Evolutionary conservation across 2,113 vertebrate genomes (phyloP), one percentile per base, ranked within the genome.

Genomic region (Gallinago undulata): DNA sequence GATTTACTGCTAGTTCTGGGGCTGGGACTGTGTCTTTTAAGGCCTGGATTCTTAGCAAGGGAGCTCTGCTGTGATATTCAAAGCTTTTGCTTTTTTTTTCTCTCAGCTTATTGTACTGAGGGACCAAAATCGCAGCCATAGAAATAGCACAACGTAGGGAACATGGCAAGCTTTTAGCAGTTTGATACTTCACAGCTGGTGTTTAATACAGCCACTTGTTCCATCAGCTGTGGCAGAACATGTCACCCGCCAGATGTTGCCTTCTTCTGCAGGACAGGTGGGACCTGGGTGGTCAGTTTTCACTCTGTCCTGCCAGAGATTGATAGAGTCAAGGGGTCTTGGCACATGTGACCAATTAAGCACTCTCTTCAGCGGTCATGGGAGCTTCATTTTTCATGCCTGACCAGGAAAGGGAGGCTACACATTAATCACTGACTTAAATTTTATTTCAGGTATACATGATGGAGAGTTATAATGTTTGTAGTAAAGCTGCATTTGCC

Each of bases 321-420:
- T 67, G 59, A 60, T 33, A 60, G 8, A 76, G 39, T 22, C 39
- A 30, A 22, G 10, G 19, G 50, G 56, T 35, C 33, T 87, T 76
- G n/a, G 41, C n/a, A 25, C 3, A 16, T 33, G 22, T 62, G 53
- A 76, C 23, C 0, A 0, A 39, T n/a, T 30, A 60, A 22, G 8
- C 7, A 7, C 57, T 56, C 56, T 72, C 80, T 62, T 66, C 67
- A 90, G 25, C 27, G 27, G 33, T 48, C 87, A 53, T 2, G 17
- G 53, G 16, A 79, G 13, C 30, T 83, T 82, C 41, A 28, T 48
- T 86, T 95, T 53, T 69, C 41, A 21, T 53, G 63, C 68, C 72
- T 84, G 63, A 70, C 13, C 7, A 43, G 67, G 45, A 90, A 12
- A 79, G 39, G 31, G 27, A 69, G 16, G n/a, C 53, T 69, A 73